Conservation (phyloP, 2,113 vertebrate genomes). For the Paracanthobrama guichenoti region DNA sequence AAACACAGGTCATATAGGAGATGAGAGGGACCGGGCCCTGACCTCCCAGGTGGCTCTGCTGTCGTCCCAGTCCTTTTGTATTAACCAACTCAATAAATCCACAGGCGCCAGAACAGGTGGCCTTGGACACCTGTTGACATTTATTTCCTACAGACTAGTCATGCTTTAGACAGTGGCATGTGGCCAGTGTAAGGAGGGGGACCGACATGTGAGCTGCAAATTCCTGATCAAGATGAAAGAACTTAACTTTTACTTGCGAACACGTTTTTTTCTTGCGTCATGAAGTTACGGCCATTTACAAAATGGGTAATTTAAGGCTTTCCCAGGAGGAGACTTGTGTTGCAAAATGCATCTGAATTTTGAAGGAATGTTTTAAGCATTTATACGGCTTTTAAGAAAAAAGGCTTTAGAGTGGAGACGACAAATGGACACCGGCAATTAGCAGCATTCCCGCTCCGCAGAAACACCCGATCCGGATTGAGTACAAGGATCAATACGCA, state of each 20-base stretch:
- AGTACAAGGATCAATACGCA: constrained; percentile 72
- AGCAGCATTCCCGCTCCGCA: constrained; percentile 65
- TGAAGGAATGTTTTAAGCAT: constrained; percentile 32
- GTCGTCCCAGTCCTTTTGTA: constrained; percentile 41
- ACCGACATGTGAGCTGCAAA: not conserved
- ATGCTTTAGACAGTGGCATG: constrained; percentile 24
- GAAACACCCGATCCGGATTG: constrained; percentile 60
- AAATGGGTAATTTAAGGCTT: constrained; percentile 23
- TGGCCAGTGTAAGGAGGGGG: not conserved
- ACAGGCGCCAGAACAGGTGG: constrained; percentile 52
- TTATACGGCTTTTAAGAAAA: constrained; percentile 38
- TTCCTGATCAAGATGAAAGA: constrained; percentile 1
- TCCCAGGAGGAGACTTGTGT: constrained; percentile 1
- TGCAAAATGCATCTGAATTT: constrained; percentile 38
- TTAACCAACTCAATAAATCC: constrained; percentile 43
- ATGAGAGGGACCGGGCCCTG: constrained; percentile 55
- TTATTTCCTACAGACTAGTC: constrained; percentile 16
- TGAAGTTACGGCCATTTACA: constrained; percentile 5
- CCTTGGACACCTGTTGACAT: constrained; percentile 39
- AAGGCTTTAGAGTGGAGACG: constrained; percentile 16
- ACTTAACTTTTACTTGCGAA: constrained; percentile 18
- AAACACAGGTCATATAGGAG: constrained; percentile 51
- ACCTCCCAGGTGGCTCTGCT: constrained; percentile 43
- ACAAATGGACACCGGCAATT: constrained; percentile 69
- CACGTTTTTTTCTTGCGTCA: not conserved